Evolutionary conservation across 1,140 invertebrate genomes (phyloP), one percentile per base, ranked within the genome.

Genomic region (Caenorhabditis brenneri): DNA sequence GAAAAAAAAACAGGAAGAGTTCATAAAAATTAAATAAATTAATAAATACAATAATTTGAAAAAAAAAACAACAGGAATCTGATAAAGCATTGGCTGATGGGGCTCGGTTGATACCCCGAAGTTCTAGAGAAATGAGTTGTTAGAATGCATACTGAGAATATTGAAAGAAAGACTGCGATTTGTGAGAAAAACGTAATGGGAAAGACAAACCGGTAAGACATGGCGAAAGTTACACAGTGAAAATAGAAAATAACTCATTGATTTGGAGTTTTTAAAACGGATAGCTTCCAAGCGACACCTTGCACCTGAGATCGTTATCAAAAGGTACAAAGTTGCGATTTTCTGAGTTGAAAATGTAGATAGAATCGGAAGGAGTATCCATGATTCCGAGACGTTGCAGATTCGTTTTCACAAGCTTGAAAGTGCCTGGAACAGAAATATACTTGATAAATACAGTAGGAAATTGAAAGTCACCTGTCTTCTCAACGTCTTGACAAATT

Each of bases 351-450:
- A 33, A 74, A 24, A 74, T 74, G 36, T 74, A 74, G 10, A 74
- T 42, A 5, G 65, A 74, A 42, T 74, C 65, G 1, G 65, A 46
- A 12, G 65, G 65, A 24, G 36, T 42, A 74, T 74, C 65, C 65
- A 49, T 60, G 42, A 82, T 74, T 29, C 82, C 82, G 2, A 69
- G 5, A 12, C 85, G 49, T 84, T 90, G 89, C 7, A 90, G 81
- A 81, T 91, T 83, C 24, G 89, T 91, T 81, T 90, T 90, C 27
- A 91, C 84, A 15, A 90, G 83, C 84, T 90, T 90, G 83, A 89
- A 90, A 48, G 89, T 90, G 19, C 88, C 89, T 90, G 81, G 79
- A 89, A 80, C 27, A 31, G 36, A 31, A n/a, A 24, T 2, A 19
- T 24, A 81, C 1, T 24, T 22, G 24, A 55, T 60, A 19, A 27